A percentile compares a stretch with the other conserved stretches of the same genome.
Conservation (phyloP, 1,140 invertebrate species). For the Araneus ventricosus region DNA sequence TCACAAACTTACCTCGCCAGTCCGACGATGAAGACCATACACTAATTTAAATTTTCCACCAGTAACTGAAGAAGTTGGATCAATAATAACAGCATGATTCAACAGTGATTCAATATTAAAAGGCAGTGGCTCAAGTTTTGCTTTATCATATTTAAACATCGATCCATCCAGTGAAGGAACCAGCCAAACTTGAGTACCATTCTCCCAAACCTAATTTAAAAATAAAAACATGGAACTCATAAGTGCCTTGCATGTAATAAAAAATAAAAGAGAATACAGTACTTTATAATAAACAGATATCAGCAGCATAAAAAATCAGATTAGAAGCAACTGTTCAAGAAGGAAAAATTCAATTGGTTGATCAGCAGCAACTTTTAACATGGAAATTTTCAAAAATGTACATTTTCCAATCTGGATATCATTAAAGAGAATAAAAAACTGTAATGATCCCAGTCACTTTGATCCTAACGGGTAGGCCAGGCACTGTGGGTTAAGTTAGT, state of each 20-base stretch:
- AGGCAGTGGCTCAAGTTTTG: slow-evolving; percentile 91
- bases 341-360: too few species aligned
- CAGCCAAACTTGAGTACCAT: slow-evolving; percentile 91
- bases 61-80: slow-evolving; percentile 90
- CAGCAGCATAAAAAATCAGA: too few species aligned
- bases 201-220: slow-evolving; percentile 86
- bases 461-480: too few species aligned
- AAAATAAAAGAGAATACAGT: not conserved
- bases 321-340: too few species aligned
- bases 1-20: slow-evolving; percentile 84
- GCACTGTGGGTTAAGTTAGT: too few species aligned
- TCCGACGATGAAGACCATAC: slow-evolving; percentile 86
- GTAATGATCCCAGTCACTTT: too few species aligned
- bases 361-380: too few species aligned
- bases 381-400: too few species aligned
- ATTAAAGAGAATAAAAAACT: too few species aligned
- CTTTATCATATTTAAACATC: slow-evolving; percentile 94
- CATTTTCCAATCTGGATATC: too few species aligned
- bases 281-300: too few species aligned
- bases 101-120: slow-evolving; percentile 91
- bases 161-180: slow-evolving; percentile 95
- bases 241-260: not conserved
- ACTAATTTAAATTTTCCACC: slow-evolving; percentile 85
- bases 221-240: not conserved
- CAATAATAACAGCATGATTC: slow-evolving; percentile 89